These are phyloP conservation scores for Meleagris gallopavo DNA, from an alignment of 2,113 vertebrate genomes.

Conservation along the genomic window DNA sequence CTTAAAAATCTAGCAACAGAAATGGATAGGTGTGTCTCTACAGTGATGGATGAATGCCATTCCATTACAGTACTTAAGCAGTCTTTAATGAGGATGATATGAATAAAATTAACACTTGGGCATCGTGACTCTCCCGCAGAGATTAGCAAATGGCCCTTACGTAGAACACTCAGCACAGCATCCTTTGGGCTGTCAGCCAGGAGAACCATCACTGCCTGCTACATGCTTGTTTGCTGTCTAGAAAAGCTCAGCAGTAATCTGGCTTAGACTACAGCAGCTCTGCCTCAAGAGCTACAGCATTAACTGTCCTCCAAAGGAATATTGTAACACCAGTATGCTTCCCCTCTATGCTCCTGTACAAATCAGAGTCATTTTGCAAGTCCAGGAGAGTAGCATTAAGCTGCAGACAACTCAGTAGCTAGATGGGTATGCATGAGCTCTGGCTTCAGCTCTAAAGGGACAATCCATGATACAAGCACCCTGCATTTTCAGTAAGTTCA, in stretches of 20 bases:
- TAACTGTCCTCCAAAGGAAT: background rate
- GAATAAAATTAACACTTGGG: background rate
- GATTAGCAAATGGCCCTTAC: background rate
- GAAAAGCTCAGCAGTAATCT: background rate
- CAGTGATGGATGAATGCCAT: background rate
- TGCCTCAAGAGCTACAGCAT: background rate
- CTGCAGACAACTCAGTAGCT: background rate
- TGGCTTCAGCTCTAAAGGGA: background rate
- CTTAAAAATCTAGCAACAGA: background rate
- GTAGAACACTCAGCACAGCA: background rate
- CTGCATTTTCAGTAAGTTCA: background rate
- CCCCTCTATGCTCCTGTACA: fast-evolving
- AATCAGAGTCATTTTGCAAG: fast-evolving
- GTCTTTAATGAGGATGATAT: background rate
- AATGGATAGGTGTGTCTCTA: background rate
- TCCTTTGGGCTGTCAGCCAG: background rate
- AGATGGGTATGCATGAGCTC: background rate
- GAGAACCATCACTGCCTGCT: background rate
- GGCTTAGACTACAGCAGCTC: background rate
- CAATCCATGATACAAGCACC: background rate
- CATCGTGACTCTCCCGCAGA: background rate
- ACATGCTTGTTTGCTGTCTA: background rate
- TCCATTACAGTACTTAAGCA: background rate
- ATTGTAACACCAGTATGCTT: background rate
- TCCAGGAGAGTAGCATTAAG: background rate